phyloP scores from a whole-genome alignment of 2,888 invertebrate species.

The Cybosia mesomella region DNA sequence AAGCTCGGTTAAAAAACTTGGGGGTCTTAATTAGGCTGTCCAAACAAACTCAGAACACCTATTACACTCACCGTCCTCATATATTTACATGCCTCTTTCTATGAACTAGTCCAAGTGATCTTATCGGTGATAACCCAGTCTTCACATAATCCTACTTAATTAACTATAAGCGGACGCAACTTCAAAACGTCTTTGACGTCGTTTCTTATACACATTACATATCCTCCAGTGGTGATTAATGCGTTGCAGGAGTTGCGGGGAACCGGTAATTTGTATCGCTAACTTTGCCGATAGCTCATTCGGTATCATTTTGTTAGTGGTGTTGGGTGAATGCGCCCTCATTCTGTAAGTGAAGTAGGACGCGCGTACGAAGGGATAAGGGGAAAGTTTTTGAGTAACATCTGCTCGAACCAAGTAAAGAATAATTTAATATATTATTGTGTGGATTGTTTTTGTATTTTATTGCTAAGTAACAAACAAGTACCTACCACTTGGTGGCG shows the following conservation, averaged over 20 bases:
- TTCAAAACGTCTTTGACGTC: neutral
- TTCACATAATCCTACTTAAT: neutral
- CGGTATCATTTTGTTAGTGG: conserved; percentile 19
- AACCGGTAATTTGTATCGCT: conserved; percentile 32
- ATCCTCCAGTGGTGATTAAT: conserved; percentile 28
- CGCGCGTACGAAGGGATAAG: neutral
- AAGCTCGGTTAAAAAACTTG: no score
- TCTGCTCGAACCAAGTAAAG: neutral
- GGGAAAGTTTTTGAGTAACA: conserved; percentile 19
- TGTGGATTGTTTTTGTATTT: neutral
- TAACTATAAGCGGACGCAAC: neutral
- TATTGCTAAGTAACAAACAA: neutral
- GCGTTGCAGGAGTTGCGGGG: conserved; percentile 9
- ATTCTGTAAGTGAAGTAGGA: neutral
- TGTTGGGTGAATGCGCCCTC: conserved; percentile 7
- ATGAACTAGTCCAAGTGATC: neutral
- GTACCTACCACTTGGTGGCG: neutral
- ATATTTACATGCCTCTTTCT: neutral
- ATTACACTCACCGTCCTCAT: neutral
- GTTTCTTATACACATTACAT: conserved; percentile 17
- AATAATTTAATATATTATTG: conserved; percentile 2
- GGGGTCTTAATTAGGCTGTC: neutral
- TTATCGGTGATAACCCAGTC: neutral
- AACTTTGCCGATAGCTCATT: conserved; percentile 39
- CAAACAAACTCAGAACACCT: neutral